These are phyloP conservation scores for Picus viridis DNA, from an alignment of 2,797 vertebrate species.

Conservation along the genomic window DNA sequence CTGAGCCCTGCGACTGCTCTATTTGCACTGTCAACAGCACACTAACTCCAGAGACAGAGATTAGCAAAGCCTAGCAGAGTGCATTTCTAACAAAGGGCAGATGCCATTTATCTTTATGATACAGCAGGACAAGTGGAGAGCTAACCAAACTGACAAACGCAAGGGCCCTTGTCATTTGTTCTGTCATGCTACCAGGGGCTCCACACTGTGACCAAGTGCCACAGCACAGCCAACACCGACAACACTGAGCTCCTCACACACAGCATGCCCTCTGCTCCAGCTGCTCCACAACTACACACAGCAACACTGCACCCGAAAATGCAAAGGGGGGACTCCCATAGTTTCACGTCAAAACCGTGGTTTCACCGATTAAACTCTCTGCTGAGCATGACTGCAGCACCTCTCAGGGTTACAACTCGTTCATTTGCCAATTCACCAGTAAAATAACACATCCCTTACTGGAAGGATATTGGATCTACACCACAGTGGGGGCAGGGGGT, in stretches of 20 bases:
- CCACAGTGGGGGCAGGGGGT: background rate
- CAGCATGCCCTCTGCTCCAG: background rate
- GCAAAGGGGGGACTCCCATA: background rate
- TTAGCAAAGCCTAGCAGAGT: background rate
- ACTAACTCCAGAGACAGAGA: background rate
- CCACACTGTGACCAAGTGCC: background rate
- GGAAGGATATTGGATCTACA: background rate
- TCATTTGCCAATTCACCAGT: background rate
- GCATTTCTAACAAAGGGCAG: slow-evolving; percentile 22
- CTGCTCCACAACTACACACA: background rate
- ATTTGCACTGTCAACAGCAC: slow-evolving; percentile 34
- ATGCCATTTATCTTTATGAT: slow-evolving; percentile 20
- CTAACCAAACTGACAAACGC: background rate
- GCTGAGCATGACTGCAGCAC: background rate
- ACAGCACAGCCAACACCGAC: background rate
- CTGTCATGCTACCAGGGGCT: background rate
- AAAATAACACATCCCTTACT: background rate
- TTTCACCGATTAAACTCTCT: slow-evolving; percentile 2
- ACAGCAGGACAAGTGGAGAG: slow-evolving; percentile 13
- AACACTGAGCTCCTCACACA: rapidly evolving
- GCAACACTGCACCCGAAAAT: background rate
- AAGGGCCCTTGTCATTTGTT: slow-evolving; percentile 20
- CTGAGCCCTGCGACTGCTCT: background rate
- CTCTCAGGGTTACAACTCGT: background rate
- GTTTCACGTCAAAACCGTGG: background rate